Percentiles rank a stretch among this genome's conserved stretches.
Evolutionary conservation across 2,113 vertebrate genomes (phyloP).

Genomic region (Pluvialis apricaria): DNA sequence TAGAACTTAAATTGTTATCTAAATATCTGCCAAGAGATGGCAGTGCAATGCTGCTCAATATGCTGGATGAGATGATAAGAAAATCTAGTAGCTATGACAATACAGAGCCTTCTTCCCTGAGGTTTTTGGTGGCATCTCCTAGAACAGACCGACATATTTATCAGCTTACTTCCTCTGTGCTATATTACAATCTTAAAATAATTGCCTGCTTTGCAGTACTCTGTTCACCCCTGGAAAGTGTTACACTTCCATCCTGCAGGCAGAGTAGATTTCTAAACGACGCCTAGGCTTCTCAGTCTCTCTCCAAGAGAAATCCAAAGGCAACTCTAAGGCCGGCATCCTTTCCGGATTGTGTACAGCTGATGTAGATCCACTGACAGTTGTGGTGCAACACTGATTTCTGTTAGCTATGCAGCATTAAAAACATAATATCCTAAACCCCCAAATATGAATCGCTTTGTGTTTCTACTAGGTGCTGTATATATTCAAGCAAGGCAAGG

Average conservation of each 20-base stretch:
- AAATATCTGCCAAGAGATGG: constrained; percentile 61
- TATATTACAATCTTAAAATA: neutral
- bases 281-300: neutral
- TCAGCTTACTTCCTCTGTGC: neutral
- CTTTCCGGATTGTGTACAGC: neutral
- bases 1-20: neutral
- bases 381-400: neutral
- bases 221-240: neutral
- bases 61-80: neutral
- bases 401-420: neutral
- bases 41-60: constrained; percentile 32
- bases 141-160: neutral
- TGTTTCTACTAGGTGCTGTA: neutral
- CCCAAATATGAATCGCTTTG: neutral
- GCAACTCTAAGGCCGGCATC: neutral
- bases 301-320: neutral
- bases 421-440: neutral
- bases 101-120: neutral
- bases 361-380: neutral
- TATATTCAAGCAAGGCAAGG: neutral
- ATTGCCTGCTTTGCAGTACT: neutral
- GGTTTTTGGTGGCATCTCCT: neutral
- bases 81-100: neutral
- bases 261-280: accelerated
- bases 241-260: accelerated